Base-by-base conservation (phyloP, 2,113 vertebrate genomes). In the Nansenia antarctica region DNA sequence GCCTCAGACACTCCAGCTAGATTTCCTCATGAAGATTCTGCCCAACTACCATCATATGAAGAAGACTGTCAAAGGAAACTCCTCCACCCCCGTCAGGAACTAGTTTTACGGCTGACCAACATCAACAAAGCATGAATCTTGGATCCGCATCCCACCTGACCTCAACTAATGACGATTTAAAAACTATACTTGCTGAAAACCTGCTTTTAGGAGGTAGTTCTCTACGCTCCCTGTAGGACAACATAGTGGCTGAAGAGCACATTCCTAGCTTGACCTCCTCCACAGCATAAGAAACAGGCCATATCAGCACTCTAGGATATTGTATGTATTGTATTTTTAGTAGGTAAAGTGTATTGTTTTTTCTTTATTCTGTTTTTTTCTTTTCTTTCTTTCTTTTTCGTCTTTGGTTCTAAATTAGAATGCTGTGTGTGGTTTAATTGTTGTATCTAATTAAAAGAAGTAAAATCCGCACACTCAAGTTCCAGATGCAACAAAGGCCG, bases 21-120 rank as follows among this genome's bases (percentile, higher is more conserved):
- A 98, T 77, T 97, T 98, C 88, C 90, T 98, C 47, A 98, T 99
- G 96, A 98, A 98, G 90, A 98, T 98, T 70, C 87, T 99, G 71
- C 97, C 97, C 3, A 99, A 99, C 82, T 99, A 98, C 72, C 96
- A 99, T 69, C 97, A 97, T 69, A 84, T 98, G 11, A 98, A 98
- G 92, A 97, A 96, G 86, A 95, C 95, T 0, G 81, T 62, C 32
- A 98, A 96, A 85, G 86, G 91, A 34, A 82, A n/a, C n/a, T n/a
- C 82, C 0, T 83, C 93, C 12, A 94, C 95, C 0, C 95, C 95
- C 9, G 91, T 94, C 29, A 95, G 96, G 70, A 97, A 89, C 88
- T 97, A 70, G 93, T n/a, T 18, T n/a, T 2, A 0, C 18, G 35
- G 34, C 5, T 4, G 30, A n/a, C 65, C 31, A 60, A 31, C 20